phyloP scores from a whole-genome alignment of 1,140 invertebrate genomes.

The Hyphantria cunea region DNA sequence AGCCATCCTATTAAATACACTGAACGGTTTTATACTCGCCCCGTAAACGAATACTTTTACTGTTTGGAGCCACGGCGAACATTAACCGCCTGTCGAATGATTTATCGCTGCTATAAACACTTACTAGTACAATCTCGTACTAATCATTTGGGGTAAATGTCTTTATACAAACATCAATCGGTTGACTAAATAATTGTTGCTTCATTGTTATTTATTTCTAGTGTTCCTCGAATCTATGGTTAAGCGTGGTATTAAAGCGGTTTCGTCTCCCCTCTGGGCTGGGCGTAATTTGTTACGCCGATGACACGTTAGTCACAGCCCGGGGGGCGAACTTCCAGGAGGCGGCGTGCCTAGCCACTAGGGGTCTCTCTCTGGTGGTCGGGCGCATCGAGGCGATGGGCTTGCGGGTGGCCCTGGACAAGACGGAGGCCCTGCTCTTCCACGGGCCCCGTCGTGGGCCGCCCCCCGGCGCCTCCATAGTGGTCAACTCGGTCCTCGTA shows the following conservation, averaged over 20 bases:
- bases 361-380: no score
- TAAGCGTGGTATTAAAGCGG: neutral
- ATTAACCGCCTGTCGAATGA: neutral
- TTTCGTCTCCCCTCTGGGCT: no score
- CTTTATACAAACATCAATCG: neutral
- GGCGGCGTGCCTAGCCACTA: no score
- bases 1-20: neutral
- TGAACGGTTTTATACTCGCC: neutral
- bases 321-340: no score
- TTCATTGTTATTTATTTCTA: neutral
- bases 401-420: no score
- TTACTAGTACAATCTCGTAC: neutral
- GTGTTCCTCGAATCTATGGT: neutral
- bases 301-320: no score
- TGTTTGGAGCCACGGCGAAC: neutral
- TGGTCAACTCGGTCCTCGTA: no score
- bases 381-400: no score
- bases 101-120: neutral
- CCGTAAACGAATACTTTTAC: constrained; percentile 2
- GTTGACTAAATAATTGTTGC: neutral
- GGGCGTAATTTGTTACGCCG: no score
- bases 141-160: neutral
- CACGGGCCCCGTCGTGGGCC: no score
- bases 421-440: no score
- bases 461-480: no score